These are phyloP conservation scores for Colossoma macropomum DNA, from an alignment of 2,113 vertebrate genomes.

Conservation along the genomic window DNA sequence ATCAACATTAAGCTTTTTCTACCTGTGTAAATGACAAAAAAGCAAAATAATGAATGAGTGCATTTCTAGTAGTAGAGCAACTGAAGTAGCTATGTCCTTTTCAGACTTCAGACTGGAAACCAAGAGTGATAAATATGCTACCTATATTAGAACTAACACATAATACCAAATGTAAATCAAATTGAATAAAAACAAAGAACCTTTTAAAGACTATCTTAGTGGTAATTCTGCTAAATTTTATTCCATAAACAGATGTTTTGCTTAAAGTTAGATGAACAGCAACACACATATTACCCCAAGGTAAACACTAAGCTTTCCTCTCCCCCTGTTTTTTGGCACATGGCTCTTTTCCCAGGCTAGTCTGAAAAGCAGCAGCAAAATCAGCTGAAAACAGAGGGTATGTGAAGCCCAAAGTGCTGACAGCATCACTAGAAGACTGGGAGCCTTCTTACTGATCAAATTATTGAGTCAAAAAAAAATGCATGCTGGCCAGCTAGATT, in stretches of 20 bases:
- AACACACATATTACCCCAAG: not conserved
- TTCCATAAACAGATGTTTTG: not conserved
- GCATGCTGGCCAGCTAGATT: slow-evolving; percentile 1
- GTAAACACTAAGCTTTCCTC: not conserved
- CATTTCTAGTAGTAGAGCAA: slow-evolving; percentile 17
- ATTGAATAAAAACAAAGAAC: not conserved
- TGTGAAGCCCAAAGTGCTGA: slow-evolving; percentile 54
- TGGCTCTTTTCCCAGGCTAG: slow-evolving; percentile 2
- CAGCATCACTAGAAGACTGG: slow-evolving; percentile 68
- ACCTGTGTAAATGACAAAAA: slow-evolving; percentile 30
- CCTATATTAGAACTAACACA: not conserved
- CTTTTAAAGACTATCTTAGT: too few relatives aligned
- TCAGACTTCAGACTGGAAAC: not conserved
- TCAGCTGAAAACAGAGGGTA: not conserved
- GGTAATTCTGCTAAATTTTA: not conserved
- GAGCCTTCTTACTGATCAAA: slow-evolving; percentile 76
- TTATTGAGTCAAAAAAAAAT: slow-evolving; percentile 69
- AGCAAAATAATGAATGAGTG: slow-evolving; percentile 48
- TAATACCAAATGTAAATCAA: not conserved
- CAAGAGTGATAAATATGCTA: not conserved
- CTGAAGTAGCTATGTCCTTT: slow-evolving; percentile 8
- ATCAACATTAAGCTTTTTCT: slow-evolving; percentile 46
- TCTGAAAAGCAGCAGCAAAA: slow-evolving; percentile 18
- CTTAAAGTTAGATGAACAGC: not conserved
- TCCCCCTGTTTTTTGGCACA: not conserved